Percentiles rank a stretch among this genome's conserved stretches.
These are phyloP conservation scores for Macroramphosus scolopax DNA, from an alignment of 2,797 vertebrate species.

Conservation along the genomic window DNA sequence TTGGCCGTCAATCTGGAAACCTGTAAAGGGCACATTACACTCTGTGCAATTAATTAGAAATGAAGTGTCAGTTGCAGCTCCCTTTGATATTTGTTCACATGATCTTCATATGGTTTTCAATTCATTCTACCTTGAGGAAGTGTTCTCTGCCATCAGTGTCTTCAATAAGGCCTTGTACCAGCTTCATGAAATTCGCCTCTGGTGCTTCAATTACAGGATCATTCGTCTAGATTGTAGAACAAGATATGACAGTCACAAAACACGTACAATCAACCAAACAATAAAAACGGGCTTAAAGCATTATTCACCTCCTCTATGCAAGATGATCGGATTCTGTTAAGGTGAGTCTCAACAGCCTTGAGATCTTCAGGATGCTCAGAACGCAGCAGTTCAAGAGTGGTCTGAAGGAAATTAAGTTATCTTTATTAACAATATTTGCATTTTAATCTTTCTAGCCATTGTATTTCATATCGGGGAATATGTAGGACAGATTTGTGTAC, in stretches of 20 bases:
- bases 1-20: too few relatives aligned
- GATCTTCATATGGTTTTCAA: not conserved
- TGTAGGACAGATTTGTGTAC: too few relatives aligned
- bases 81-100: too few relatives aligned
- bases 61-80: too few relatives aligned
- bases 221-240: conserved; percentile 53
- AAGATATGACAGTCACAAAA: conserved; percentile 3
- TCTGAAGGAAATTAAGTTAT: conserved; percentile 33
- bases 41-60: too few relatives aligned
- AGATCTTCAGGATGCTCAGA: conserved; percentile 76
- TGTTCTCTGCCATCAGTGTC: conserved; percentile 75
- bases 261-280: not conserved
- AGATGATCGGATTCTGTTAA: conserved; percentile 68
- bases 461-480: too few relatives aligned
- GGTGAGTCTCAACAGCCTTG: conserved; percentile 73
- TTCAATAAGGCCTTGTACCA: conserved; percentile 76
- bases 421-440: not conserved
- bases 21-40: too few relatives aligned
- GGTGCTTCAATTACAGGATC: conserved; percentile 73
- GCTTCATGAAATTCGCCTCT: conserved; percentile 77
- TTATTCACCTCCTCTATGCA: conserved; percentile 69
- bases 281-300: not conserved
- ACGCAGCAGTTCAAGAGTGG: conserved; percentile 71
- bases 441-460: fast-evolving
- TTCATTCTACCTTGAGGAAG: conserved; percentile 67